Conservation (phyloP, 1,140 invertebrate species). For the Tetragnatha versicolor region DNA sequence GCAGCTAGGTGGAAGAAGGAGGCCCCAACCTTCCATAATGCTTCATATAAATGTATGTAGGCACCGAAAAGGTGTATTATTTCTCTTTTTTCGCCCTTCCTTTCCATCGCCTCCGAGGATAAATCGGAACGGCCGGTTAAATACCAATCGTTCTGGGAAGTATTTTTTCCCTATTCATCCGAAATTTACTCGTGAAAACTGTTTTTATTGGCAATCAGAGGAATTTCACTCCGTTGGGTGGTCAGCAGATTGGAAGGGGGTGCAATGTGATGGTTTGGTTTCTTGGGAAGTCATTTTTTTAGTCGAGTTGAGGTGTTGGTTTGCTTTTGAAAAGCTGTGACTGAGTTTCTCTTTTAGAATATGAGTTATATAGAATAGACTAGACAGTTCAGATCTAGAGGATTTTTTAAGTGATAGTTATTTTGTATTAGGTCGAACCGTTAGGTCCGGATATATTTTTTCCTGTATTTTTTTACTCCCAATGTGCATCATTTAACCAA, state of each 20-base stretch:
- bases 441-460: too few relatives aligned
- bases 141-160: slow-evolving; percentile 11
- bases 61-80: too few relatives aligned
- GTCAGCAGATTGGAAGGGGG: slow-evolving; percentile 1
- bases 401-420: too few relatives aligned
- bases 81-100: slow-evolving; percentile 3
- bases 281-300: background rate
- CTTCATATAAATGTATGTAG: slow-evolving; percentile 29
- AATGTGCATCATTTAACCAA: too few relatives aligned
- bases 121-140: slow-evolving; percentile 31
- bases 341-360: too few relatives aligned
- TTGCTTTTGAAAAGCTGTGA: too few relatives aligned
- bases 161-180: background rate
- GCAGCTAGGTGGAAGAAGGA: slow-evolving; percentile 10
- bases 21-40: slow-evolving; percentile 16
- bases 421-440: too few relatives aligned
- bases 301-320: too few relatives aligned
- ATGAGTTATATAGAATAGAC: too few relatives aligned
- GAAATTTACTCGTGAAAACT: slow-evolving; percentile 20
- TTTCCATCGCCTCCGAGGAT: slow-evolving; percentile 2
- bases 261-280: too few relatives aligned
- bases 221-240: slow-evolving; percentile 26
- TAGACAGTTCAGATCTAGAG: too few relatives aligned
- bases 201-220: slow-evolving; percentile 42
- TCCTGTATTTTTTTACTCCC: too few relatives aligned